Evolutionary conservation across 92 coral and sea anemone species (phyloP).

Genomic region (Epizoanthus rinbou): DNA sequence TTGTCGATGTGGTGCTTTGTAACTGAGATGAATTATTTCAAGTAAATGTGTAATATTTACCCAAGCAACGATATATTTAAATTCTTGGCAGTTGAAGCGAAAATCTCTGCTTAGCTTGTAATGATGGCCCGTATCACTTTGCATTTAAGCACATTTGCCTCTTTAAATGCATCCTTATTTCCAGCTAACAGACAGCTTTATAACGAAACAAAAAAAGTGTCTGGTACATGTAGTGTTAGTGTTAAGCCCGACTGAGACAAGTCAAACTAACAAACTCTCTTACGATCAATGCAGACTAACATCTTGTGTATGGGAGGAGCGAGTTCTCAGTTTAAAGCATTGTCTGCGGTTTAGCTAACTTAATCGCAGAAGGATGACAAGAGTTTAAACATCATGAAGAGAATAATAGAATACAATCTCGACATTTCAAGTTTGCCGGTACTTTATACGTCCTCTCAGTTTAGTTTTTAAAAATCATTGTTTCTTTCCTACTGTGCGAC

Average conservation of each 20-base stretch:
- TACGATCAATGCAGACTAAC: slow-evolving; percentile 1
- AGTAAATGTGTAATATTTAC: neutral
- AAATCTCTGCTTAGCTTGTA: too few species aligned
- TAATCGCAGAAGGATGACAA: slow-evolving; percentile 11
- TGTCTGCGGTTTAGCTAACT: slow-evolving; percentile 17
- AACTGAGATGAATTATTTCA: neutral
- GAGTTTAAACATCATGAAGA: neutral
- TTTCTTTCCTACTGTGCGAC: too few species aligned
- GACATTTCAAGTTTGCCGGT: neutral
- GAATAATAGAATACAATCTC: slow-evolving; percentile 10
- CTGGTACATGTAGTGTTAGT: neutral
- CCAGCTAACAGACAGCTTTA: neutral
- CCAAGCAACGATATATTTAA: neutral
- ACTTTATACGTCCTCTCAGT: neutral
- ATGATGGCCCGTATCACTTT: too few species aligned
- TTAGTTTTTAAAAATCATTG: too few species aligned
- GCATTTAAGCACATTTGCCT: too few species aligned
- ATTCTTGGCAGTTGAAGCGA: too few species aligned
- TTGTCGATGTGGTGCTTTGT: neutral
- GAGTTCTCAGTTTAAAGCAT: neutral
- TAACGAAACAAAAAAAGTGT: neutral
- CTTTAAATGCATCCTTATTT: slow-evolving; percentile 6
- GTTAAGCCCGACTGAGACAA: neutral
- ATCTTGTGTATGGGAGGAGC: slow-evolving; percentile 16
- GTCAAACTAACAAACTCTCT: neutral